phyloP scores from a whole-genome alignment of 2,113 vertebrate species.

The Chascanopsetta lugubris region DNA sequence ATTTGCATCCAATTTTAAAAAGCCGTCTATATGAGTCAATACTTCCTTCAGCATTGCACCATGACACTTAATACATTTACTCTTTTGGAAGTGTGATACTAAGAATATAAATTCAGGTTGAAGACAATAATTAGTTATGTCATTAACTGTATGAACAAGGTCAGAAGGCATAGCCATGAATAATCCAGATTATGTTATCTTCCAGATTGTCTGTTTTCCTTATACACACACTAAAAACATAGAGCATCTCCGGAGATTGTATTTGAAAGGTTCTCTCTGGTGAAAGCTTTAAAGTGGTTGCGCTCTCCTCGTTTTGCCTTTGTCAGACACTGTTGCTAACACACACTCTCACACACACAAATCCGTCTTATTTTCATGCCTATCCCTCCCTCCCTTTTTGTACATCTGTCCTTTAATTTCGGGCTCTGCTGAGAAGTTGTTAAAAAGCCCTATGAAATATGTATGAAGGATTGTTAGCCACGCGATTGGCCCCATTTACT shows the following conservation, averaged over 20 bases:
- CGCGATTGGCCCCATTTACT: conserved; percentile 77
- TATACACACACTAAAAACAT: neutral
- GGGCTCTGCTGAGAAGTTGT: conserved; percentile 74
- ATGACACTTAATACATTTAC: no score
- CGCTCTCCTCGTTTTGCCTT: conserved; percentile 46
- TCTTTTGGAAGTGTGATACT: no score
- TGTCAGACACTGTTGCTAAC: conserved; percentile 29
- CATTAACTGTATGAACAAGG: no score
- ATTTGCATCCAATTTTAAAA: neutral
- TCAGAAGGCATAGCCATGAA: no score
- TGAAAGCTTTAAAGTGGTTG: neutral
- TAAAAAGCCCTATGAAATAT: conserved; percentile 79
- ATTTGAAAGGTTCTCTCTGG: neutral
- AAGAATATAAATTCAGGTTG: no score
- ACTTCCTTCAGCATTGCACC: neutral
- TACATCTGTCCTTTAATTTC: conserved; percentile 76
- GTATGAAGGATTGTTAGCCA: conserved; percentile 79
- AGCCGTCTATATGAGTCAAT: neutral
- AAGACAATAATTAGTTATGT: no score
- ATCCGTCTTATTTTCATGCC: conserved; percentile 15
- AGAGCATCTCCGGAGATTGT: neutral
- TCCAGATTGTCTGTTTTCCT: neutral
- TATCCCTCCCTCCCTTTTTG: conserved; percentile 37
- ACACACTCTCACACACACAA: neutral
- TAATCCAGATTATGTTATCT: neutral